Base-by-base conservation (phyloP, 2,113 vertebrate species). In the Coptodon bakossiorum region DNA sequence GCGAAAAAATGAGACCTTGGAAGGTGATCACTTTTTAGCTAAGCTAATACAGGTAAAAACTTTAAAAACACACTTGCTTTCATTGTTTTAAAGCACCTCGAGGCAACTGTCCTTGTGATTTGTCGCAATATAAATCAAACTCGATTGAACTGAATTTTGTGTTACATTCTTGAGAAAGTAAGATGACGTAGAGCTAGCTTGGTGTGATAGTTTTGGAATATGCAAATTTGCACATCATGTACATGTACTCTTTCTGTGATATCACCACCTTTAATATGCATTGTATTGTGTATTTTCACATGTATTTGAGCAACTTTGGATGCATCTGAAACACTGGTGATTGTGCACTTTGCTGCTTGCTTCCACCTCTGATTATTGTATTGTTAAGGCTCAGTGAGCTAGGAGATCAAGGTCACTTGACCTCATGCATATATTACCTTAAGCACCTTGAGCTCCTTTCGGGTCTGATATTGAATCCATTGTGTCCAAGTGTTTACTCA, bases 1-100 rank as follows among this genome's bases (percentile, higher is more conserved):
- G 29, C 9, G 0, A 1, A 34, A 34, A 34, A 1, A 19, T 61
- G 0, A 63, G 9, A 34, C 59, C 0, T 11, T 63, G 29, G 29
- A 63, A 34, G 57, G 8, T 10, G 27, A 59, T 59, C 8, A 6
- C 9, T 61, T 34, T 61, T 61, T 61, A 61, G 57, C 1, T 34
- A 19, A 61, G 29, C 29, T 19, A 36, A 11, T 36, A 3, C 59
- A 61, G 57, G 57, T 34, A 34, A 63, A 63, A n/a, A 63, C 59
- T 5, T 40, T 68, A 40, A 40, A 68, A 40, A 40, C 36, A 40
- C 7, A 40, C 36, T 68, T 40, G 34, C n/a, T n/a, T 63, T 36
- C 59, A 36, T 63, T 36, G 4, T 63, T 63, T 36, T 31, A 17
- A 61, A 10, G 27, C 57, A 1, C 29, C 27, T 61, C 17, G 1